Evolutionary conservation across 2,888 invertebrate species (phyloP), one percentile per base, ranked within the genome.

Genomic region (Liposcelis brunnea): DNA sequence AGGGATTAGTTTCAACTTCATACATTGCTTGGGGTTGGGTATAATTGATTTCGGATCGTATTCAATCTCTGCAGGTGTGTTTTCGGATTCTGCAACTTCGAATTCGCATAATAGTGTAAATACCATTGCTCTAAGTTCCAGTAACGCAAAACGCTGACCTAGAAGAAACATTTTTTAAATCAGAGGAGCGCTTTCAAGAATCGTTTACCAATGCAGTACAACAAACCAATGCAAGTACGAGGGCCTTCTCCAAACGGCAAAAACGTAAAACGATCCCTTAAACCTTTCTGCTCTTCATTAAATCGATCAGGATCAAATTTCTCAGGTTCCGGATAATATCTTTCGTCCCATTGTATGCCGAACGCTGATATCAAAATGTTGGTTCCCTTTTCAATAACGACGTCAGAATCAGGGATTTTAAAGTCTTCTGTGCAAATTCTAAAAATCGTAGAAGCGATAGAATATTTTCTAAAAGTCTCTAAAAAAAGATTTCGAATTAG

Each of bases 301-400:
- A 74, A 74, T 51, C 74, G 60, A 47, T 73, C 69, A 1, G 75
- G 75, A 55, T 70, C 63, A 53, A 75, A 75, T 26, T 52, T 52
- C 33, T 70, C 67, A 1, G 75, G 75, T 31, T 72, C 59, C 0
- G 71, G 68, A 53, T 66, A 75, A 56, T 68, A 67, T 47, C 69
- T 61, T 1, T 69, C 66, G 56, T 74, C 73, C 50, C 68, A 66
- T 50, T 75, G 75, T 37, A 75, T 54, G 1, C 68, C 71, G 53
- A 67, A 66, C 45, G 70, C 65, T 2, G 74, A 72, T 51, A 75
- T 66, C 10, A 35, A 6, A 7, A 35, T 10, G 10, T 16, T 7
- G 4, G 5, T 10, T 10, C 35, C 35, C 10, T 35, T 35, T 35
- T 35, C 35, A 15, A 35, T 15, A 6, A 7, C 10, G 15, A 35